Evolutionary conservation across 1,140 invertebrate species (phyloP), one percentile per base, ranked within the genome.

Genomic region (Dufourea novaeangliae): DNA sequence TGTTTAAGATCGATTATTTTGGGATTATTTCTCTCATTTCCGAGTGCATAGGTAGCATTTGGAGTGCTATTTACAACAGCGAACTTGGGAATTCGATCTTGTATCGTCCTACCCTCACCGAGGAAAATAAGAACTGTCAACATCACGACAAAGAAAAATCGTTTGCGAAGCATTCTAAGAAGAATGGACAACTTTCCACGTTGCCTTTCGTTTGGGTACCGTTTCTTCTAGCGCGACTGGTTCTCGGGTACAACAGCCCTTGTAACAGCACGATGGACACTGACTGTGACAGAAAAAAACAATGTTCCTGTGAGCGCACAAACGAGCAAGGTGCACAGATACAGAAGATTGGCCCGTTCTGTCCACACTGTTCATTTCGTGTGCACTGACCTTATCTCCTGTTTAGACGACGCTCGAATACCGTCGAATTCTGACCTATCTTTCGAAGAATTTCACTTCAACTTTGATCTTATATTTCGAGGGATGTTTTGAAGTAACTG

Each of bases 341-440:
- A 87, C 61, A 79, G 82, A 83, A 87, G 83, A 87, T 83, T 81
- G 84, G 82, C 62, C 83, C 80, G 72, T 74, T 79, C 44, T 41
- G 66, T 62, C 56, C 67, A 64, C 61, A 12, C 46, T 66, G 62
- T 86, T 83, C 72, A 78, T 80, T 87, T 62, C 52, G 72, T 85
- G 82, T 57, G 78, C 83, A 68, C 57, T 82, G 85, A 88, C 86
- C 87, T 87, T 88, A 90, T 89, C 86, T 89, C 84, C 87, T 85
- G 85, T 86, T 87, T 84, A 78, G 69, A 84, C 82, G 85, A 84
- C 84, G 78, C 78, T 87, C 75, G 68, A 52, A 87, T 86, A 82
- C 81, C 77, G 46, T 72, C 37, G 25, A 83, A 80, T 78, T 71
- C 50, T n/a, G 39, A 44, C 22, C 29, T 74, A 79, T 74, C 63